Evolutionary conservation across 1,140 invertebrate genomes (phyloP), one percentile per base, ranked within the genome.

Genomic region (Drosophila orosa): DNA sequence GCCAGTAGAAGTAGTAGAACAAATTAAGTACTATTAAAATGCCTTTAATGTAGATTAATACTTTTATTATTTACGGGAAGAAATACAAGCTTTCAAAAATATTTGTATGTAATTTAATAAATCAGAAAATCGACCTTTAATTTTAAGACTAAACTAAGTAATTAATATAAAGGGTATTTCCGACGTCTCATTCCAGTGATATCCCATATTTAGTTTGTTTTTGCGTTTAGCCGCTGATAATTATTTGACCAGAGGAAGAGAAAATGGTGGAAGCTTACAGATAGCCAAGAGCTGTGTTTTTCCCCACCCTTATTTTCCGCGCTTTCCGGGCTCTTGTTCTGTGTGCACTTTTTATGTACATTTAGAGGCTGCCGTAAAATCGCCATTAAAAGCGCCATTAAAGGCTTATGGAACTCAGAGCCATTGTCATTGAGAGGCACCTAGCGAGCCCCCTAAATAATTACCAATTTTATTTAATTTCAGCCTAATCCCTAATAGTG

Each of bases 381-480:
- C 15, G 37, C 27, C 56, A 74, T 52, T 54, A 52, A 29, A 59
- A 45, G 15, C 27, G 40, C n/a, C n/a, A n/a, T n/a, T n/a, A n/a
- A n/a, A n/a, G n/a, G 48, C 27, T 74, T 54, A 54, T 48, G 48
- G 37, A 59, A 76, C 63, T 54, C 40, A 9, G 40, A 57, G 61
- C 42, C 71, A 79, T 69, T 86, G 74, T 72, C 82, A 86, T 65
- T 81, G 50, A 74, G 47, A 48, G 56, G 4, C 24, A 25, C 24
- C 50, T 39, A 60, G 54, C 25, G 48, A 66, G 12, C 22, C 48
- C 39, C 54, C 39, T 68, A 66, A 86, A 56, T 78, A 81, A 82
- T 82, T 75, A 65, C 37, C 71, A 48, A 65, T 39, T 52, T 31
- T 10, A 61, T 68, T 80, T 79, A 82, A 68, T 82, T 67, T 82